Conservation (phyloP, 2,113 vertebrate genomes). For the Oceanites oceanicus region DNA sequence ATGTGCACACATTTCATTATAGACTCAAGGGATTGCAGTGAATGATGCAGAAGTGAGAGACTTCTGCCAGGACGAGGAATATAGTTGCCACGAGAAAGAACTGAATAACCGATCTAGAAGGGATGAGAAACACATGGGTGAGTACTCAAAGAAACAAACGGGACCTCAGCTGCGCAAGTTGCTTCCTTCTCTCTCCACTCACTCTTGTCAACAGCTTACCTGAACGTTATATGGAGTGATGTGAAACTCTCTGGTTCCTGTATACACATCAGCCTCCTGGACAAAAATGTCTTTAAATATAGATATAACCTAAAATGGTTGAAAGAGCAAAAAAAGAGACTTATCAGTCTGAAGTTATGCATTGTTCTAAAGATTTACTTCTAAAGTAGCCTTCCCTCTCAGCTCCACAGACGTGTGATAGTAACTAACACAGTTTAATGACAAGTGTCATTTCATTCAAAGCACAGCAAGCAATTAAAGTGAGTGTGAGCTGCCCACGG, state of each 20-base stretch:
- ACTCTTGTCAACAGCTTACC: constrained; percentile 70
- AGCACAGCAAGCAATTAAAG: neutral
- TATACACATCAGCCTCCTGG: constrained; percentile 79
- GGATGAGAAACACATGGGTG: neutral
- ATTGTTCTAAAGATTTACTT: neutral
- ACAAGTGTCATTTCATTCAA: neutral
- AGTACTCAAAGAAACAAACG: neutral
- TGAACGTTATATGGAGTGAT: constrained; percentile 91
- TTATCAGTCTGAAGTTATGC: neutral
- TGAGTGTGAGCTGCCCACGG: neutral
- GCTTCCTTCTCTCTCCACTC: neutral
- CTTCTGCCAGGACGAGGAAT: constrained; percentile 76
- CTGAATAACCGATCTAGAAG: constrained; percentile 89
- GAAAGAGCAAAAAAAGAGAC: neutral
- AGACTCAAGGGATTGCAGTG: constrained; percentile 86
- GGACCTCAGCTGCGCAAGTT: neutral
- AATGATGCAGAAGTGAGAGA: constrained; percentile 88
- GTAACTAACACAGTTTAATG: neutral
- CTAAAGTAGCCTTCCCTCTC: neutral
- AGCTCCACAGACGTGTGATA: neutral
- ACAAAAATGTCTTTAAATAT: constrained; percentile 87
- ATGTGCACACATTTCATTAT: constrained; percentile 97
- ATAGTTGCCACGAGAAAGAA: constrained; percentile 84
- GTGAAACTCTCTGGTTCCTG: constrained; percentile 86
- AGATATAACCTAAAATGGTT: constrained; percentile 79